Base-by-base conservation (phyloP, 92 coral and sea anemone species). In the Umimayanthus chanpuru region DNA sequence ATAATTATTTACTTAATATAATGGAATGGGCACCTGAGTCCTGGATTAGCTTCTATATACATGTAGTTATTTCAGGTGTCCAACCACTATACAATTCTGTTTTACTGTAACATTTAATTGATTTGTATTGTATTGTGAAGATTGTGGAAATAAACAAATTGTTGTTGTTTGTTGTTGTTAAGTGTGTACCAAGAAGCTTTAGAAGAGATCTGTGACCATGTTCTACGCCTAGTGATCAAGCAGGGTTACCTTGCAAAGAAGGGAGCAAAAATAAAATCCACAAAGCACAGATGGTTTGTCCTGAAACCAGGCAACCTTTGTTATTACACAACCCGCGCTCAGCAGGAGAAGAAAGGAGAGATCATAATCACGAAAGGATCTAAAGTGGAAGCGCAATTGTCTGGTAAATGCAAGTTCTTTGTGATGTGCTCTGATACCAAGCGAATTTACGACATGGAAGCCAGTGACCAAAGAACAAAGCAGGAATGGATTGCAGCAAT, bases 401-500 rank as follows among this genome's bases (percentile, higher is more conserved):
- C 90, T 30, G 96, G 96, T 32, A 94, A 89, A 88, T 96, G 91
- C 73, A 85, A 95, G 53, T 94, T 96, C 81, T 79, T 47, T 73
- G 93, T 96, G 29, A 93, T 91, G 49, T 96, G 98, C 85, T 96
- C 96, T 6, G 90, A 88, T 21, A 90, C 93, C 1, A 92, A 92
- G 81, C 95, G 91, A 61, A 73, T 84, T 6, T 96, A 90, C 77
- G 98, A 96, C 75, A 82, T 94, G 76, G 97, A 92, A 79, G 95
- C 96, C 25, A 94, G 92, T 64, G 98, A 96, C 90, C 96, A 92
- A 83, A 89, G 96, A 72, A 93, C 98, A 23, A 93, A 92, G 30
- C 98, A 94, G 90, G 98, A 95, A 58, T 96, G 98, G 98, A 90
- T 96, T 77, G 91, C 95, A 0, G 93, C 95, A 29, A 86, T 96